These are phyloP conservation scores for Julus scandinavius DNA, from an alignment of 2,888 invertebrate genomes.

Conservation along the genomic window DNA sequence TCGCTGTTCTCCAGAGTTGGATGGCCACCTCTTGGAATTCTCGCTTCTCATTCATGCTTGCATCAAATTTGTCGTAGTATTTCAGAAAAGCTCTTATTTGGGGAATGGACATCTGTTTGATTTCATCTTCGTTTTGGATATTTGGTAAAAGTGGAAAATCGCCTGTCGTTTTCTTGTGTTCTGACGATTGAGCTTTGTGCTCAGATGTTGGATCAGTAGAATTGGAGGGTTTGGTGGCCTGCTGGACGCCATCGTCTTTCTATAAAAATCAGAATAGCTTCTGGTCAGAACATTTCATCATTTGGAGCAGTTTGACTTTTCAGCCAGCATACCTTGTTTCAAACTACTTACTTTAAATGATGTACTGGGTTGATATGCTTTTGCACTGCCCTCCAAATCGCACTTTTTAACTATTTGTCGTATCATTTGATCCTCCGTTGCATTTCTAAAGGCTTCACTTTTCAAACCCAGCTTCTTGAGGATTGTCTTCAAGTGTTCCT, in stretches of 20 bases:
- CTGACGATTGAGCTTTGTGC: background rate
- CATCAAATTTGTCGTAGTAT: background rate
- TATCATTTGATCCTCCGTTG: background rate
- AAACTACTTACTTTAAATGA: background rate
- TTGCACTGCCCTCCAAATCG: background rate
- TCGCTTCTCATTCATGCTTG: background rate
- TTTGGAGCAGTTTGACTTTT: too few species aligned
- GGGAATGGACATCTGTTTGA: background rate
- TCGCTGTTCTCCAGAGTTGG: background rate
- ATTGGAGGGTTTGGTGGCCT: background rate
- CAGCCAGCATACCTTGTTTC: background rate
- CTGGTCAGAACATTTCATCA: too few species aligned
- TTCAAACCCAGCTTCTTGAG: background rate
- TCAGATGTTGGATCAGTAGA: background rate
- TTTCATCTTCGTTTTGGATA: constrained; percentile 2
- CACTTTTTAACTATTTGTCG: background rate
- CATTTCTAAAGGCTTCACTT: background rate
- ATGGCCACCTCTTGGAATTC: constrained; percentile 3
- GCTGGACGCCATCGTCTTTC: background rate
- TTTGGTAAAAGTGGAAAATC: background rate
- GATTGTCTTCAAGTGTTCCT: background rate
- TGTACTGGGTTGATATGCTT: background rate
- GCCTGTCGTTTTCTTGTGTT: background rate
- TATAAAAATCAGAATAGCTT: background rate
- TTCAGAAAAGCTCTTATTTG: background rate